phyloP scores from a whole-genome alignment of 2,113 vertebrate genomes.

The Scomber scombrus region DNA sequence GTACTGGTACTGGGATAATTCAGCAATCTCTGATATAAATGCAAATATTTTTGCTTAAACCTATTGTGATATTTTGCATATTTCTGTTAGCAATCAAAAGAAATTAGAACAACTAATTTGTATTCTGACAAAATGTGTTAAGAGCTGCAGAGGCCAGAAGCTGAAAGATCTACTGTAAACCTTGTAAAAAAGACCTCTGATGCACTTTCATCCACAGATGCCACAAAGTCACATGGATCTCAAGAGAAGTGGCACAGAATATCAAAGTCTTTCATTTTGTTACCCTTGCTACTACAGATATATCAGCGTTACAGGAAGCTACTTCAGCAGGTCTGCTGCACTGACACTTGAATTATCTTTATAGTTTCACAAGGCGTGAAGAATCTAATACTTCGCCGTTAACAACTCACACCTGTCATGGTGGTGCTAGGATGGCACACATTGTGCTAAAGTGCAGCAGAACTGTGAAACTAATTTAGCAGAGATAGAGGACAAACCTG shows the following conservation, averaged over 20 bases:
- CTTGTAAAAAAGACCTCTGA: no score
- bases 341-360: conserved; percentile 30
- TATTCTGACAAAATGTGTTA: background rate
- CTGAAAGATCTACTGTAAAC: background rate
- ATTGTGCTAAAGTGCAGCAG: conserved; percentile 2
- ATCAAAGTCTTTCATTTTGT: conserved; percentile 22
- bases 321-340: conserved; percentile 28
- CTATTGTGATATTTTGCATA: background rate
- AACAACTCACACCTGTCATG: conserved; percentile 31
- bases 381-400: conserved; percentile 16
- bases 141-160: background rate
- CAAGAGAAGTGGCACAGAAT: background rate
- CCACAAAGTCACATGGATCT: background rate
- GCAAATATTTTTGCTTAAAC: background rate
- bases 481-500: conserved; percentile 81
- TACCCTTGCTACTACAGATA: conserved; percentile 4
- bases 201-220: background rate
- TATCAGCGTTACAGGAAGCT: conserved; percentile 10
- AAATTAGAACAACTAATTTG: conserved; percentile 4
- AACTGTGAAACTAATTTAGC: conserved; percentile 16
- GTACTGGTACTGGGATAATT: no score
- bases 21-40: background rate
- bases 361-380: conserved; percentile 16
- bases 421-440: background rate
- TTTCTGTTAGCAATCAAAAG: background rate